Percentiles rank a stretch among this genome's conserved stretches.
These are phyloP conservation scores for Tachystola acroxantha DNA, from an alignment of 2,888 invertebrate species.

Conservation along the genomic window DNA sequence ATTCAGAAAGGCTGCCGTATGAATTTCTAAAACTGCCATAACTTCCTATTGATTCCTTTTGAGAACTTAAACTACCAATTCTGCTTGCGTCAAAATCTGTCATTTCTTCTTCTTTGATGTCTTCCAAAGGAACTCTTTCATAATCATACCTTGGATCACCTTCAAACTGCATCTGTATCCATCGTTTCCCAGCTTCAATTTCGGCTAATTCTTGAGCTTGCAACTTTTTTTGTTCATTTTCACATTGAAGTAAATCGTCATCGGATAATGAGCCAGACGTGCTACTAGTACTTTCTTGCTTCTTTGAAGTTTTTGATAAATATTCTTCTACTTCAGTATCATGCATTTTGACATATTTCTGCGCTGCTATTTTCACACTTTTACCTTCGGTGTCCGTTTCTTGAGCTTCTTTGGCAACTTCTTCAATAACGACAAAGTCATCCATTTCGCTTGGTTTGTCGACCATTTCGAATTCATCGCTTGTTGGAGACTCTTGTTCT, in stretches of 20 bases:
- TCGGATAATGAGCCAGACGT: conserved; percentile 77
- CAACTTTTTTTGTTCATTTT: conserved; percentile 80
- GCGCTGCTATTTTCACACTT: conserved; percentile 82
- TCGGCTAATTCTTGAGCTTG: conserved; percentile 72
- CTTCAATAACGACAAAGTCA: conserved; percentile 92
- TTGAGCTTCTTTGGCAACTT: conserved; percentile 91
- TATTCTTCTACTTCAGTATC: conserved; percentile 85
- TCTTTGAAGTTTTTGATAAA: conserved; percentile 83
- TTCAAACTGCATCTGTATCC: conserved; percentile 94
- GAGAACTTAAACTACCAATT: conserved; percentile 87
- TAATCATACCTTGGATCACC: conserved; percentile 87
- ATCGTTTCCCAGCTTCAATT: conserved; percentile 87
- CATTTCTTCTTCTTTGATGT: conserved; percentile 94
- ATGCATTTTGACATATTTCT: conserved; percentile 76
- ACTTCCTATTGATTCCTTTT: conserved; percentile 88
- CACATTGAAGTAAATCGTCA: conserved; percentile 81
- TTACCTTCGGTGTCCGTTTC: conserved; percentile 91
- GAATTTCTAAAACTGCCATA: conserved; percentile 92
- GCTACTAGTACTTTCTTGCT: conserved; percentile 77
- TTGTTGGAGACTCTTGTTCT: conserved; percentile 85
- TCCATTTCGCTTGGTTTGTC: conserved; percentile 92
- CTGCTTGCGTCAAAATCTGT: conserved; percentile 90
- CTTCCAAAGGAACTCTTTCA: conserved; percentile 90
- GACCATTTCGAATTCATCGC: conserved; percentile 92
- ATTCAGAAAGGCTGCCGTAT: conserved; percentile 94